Conservation (phyloP, 2,113 vertebrate species). For the Amazona guildingii region DNA sequence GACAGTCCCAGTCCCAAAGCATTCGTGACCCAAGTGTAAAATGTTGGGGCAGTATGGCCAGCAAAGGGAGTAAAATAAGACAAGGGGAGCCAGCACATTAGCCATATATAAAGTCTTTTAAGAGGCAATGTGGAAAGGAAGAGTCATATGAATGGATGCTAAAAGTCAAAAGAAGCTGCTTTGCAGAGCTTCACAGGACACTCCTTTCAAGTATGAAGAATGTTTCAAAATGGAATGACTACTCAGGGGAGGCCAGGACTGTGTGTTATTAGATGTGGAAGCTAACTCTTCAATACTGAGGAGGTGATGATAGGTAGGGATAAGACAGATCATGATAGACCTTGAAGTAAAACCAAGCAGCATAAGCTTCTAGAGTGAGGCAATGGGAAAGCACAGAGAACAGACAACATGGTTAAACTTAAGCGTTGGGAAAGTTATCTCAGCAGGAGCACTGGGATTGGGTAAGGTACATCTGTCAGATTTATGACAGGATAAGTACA, state of each 20-base stretch:
- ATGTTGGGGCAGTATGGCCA: not conserved
- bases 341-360: slow-evolving; percentile 13
- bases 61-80: not conserved
- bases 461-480: slow-evolving; percentile 8
- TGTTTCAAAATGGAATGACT: not conserved
- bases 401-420: not conserved
- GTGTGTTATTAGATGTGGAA: not conserved
- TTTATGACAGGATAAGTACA: slow-evolving; percentile 26
- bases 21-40: not conserved
- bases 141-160: not conserved
- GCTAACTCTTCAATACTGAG: not conserved
- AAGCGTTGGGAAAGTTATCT: slow-evolving; percentile 25
- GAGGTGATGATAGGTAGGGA: not conserved
- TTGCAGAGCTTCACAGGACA: not conserved
- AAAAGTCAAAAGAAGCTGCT: not conserved
- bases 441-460: slow-evolving; percentile 19
- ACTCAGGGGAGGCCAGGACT: not conserved
- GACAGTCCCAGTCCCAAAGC: not conserved
- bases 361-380: not conserved
- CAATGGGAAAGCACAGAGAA: slow-evolving; percentile 23
- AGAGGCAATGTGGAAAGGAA: not conserved
- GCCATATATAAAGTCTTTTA: not conserved
- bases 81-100: not conserved
- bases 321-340: not conserved
- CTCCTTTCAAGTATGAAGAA: not conserved